Base-by-base conservation (phyloP, 2,888 invertebrate species). In the Phytoseiulus persimilis region DNA sequence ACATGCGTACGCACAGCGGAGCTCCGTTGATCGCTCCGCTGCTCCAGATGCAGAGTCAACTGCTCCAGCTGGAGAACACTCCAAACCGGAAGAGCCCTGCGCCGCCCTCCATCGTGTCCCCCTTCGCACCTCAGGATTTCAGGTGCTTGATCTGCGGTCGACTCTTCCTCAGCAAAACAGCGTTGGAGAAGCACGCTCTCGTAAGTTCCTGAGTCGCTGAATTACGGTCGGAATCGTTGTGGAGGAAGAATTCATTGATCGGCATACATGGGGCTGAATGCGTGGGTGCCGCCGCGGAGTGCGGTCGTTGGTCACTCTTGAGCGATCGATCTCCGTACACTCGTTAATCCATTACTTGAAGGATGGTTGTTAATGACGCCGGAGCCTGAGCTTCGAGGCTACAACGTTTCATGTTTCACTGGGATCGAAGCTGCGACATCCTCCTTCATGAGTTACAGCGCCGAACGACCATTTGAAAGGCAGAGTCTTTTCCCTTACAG, bases 1-100 rank as follows among this genome's bases (percentile, higher is more conserved):
- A 96, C 92, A 94, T 95, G 94, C 94, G 96, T 90, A 95, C 95
- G 0, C 95, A 95, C 92, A 94, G 94, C 90, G 90, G 91, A 32
- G 90, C 90, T n/a, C 89, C 89, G 14, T 87, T 87, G 87, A 87
- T 87, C 33, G 87, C 39, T 33, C 87, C 87, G 32, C 87, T 87
- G 6, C 31, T 28, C 28, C 83, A 32, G 31, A 33, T 39, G 83
- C 32, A 28, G 31, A 83, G 31, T 39, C 90, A 31, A 45, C 32
- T 90, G 33, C 39, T 90, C 31, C 84, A 83, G 45, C 32, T 83
- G 31, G 83, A 90, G 33, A 90, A 90, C 32, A 90, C 83, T 0
- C 83, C 32, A 31, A 33, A 92, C 89, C 92, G 92, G 91, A 91
- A 45, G n/a, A 45, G 83, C 31, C 83, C 90, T n/a, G 39, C 90